Percentiles rank a stretch among this genome's conserved stretches.
Evolutionary conservation across 2,888 invertebrate genomes (phyloP).

Genomic region (Patella depressa): DNA sequence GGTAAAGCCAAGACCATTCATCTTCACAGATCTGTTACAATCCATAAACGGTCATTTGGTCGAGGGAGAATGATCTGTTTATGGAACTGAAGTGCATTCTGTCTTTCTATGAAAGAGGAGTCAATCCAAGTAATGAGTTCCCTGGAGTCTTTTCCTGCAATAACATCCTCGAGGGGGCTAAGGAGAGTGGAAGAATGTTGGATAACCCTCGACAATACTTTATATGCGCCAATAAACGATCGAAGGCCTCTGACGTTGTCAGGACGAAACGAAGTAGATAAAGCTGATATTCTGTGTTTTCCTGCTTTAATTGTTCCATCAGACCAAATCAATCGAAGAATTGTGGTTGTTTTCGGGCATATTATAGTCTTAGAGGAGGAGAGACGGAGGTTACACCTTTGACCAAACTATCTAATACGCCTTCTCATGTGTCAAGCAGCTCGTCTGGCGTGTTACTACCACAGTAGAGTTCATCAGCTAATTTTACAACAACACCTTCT

Average conservation of each 20-base stretch:
- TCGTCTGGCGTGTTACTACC: constrained; percentile 38
- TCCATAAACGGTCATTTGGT: no score
- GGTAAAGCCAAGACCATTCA: no score
- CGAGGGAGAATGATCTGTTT: no score
- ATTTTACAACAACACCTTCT: constrained; percentile 39
- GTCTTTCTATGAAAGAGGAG: no score
- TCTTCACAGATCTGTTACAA: no score
- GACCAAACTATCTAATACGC: constrained; percentile 30
- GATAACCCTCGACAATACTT: constrained; percentile 35
- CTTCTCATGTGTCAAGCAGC: constrained; percentile 28
- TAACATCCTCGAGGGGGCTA: constrained; percentile 27
- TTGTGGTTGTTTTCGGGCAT: constrained; percentile 28
- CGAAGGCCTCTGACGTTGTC: constrained; percentile 37
- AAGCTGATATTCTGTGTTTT: constrained; percentile 35
- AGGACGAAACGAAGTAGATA: constrained; percentile 30
- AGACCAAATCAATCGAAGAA: constrained; percentile 43
- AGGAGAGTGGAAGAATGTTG: constrained; percentile 25
- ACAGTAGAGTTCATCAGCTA: constrained; percentile 47
- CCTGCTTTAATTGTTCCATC: constrained; percentile 36
- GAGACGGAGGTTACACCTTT: constrained; percentile 24
- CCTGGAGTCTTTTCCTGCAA: constrained; percentile 13
- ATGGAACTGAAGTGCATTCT: no score
- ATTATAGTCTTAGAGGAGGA: constrained; percentile 39
- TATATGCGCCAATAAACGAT: constrained; percentile 43
- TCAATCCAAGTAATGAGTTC: no score